Percentiles rank a stretch among this genome's conserved stretches.
Conservation (phyloP, 2,888 invertebrate genomes). For the Rhingia rostrata region DNA sequence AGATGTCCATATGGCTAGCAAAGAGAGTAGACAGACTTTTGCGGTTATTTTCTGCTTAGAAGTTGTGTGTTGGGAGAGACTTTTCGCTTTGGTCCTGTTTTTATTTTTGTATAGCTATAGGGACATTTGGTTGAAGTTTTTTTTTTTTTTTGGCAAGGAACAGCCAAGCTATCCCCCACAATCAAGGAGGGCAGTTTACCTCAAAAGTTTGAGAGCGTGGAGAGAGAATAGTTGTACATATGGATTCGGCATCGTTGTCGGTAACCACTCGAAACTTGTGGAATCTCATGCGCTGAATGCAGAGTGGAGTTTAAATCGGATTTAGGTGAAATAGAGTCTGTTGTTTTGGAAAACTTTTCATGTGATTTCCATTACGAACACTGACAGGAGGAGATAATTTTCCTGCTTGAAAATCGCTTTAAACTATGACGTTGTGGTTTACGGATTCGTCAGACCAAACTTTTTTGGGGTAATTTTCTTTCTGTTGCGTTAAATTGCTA, state of each 20-base stretch:
- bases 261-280: conserved; percentile 55
- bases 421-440: conserved; percentile 45
- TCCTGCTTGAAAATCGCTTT: conserved; percentile 18
- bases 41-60: conserved; percentile 43
- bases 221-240: conserved; percentile 36
- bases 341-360: conserved; percentile 41
- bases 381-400: conserved; percentile 22
- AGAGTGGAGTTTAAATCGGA: conserved; percentile 45
- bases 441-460: neutral
- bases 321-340: conserved; percentile 41
- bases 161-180: neutral
- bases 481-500: conserved; percentile 15
- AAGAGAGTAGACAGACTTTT: conserved; percentile 31
- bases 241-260: conserved; percentile 34
- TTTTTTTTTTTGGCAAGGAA: conserved; percentile 17
- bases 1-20: neutral
- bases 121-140: conserved; percentile 26
- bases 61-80: conserved; percentile 3
- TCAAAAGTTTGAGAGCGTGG: conserved; percentile 12
- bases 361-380: conserved; percentile 32
- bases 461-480: neutral
- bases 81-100: conserved; percentile 20
- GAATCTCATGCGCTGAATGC: neutral
- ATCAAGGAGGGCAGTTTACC: conserved; percentile 40
- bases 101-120: neutral